phyloP scores from a whole-genome alignment of 2,888 invertebrate species.

The Scotopteryx bipunctaria region DNA sequence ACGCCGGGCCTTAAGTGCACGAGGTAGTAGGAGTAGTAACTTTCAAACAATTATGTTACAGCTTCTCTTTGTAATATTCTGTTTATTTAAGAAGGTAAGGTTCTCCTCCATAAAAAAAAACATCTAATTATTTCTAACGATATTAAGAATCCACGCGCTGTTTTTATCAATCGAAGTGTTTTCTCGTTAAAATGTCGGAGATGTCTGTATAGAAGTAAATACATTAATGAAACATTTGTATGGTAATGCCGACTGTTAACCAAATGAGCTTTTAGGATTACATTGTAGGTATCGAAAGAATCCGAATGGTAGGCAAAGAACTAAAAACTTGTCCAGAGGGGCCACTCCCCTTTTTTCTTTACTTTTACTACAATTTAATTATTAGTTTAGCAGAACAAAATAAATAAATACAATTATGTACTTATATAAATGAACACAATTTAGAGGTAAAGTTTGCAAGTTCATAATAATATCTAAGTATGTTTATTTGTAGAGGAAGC shows the following conservation, averaged over 20 bases:
- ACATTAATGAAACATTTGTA: constrained; percentile 34
- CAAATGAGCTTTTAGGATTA: constrained; percentile 30
- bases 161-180: constrained; percentile 23
- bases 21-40: too few species aligned
- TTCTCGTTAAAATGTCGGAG: constrained; percentile 27
- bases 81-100: too few species aligned
- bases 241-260: constrained; percentile 30
- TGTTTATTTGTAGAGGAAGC: too few species aligned
- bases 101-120: too few species aligned
- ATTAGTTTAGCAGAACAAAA: too few species aligned
- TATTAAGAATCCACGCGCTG: constrained; percentile 6
- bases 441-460: too few species aligned
- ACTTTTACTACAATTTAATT: too few species aligned
- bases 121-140: background rate
- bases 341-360: background rate
- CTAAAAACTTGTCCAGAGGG: background rate
- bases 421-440: background rate
- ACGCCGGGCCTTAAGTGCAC: too few species aligned
- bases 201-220: constrained; percentile 33
- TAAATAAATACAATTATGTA: too few species aligned
- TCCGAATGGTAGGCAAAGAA: constrained; percentile 8
- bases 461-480: too few species aligned
- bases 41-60: too few species aligned
- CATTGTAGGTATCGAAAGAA: constrained; percentile 21
- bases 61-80: too few species aligned